Evolutionary conservation across 2,797 vertebrate species (phyloP).

Genomic region (Margarornis squamiger): DNA sequence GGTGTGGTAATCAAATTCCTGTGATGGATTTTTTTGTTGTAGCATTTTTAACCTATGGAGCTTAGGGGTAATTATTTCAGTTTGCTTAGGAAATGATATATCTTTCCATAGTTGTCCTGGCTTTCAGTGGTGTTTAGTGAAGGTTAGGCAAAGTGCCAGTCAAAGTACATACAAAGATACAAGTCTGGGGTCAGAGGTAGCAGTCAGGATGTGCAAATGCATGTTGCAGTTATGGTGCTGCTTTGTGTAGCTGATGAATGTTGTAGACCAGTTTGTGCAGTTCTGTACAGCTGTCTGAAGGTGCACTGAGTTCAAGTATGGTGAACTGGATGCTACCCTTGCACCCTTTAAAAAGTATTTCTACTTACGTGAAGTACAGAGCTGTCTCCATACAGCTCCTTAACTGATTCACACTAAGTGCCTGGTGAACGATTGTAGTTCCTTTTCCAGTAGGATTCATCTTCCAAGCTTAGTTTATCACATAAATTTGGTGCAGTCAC

Average conservation of each 20-base stretch:
- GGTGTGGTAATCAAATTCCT: background rate
- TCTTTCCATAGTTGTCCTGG: background rate
- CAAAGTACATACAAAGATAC: background rate
- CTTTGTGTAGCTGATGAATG: background rate
- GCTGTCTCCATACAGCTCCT: background rate
- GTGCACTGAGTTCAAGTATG: background rate
- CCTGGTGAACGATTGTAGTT: background rate
- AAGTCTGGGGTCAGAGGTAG: background rate
- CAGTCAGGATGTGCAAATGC: background rate
- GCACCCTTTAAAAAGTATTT: background rate
- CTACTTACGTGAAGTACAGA: background rate
- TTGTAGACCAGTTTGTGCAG: background rate
- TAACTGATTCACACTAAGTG: too few species aligned
- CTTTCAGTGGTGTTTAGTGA: background rate
- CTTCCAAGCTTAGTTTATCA: background rate
- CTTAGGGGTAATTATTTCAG: background rate
- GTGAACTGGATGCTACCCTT: background rate
- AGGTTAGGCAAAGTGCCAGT: background rate
- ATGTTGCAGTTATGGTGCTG: background rate
- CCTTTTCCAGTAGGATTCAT: background rate
- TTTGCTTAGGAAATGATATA: background rate
- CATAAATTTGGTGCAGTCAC: background rate
- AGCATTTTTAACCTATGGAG: background rate
- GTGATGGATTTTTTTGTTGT: background rate
- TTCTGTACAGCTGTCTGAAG: background rate